Evolutionary conservation across 2,888 invertebrate genomes (phyloP).

Genomic region (Caenorhabditis macrosperma): DNA sequence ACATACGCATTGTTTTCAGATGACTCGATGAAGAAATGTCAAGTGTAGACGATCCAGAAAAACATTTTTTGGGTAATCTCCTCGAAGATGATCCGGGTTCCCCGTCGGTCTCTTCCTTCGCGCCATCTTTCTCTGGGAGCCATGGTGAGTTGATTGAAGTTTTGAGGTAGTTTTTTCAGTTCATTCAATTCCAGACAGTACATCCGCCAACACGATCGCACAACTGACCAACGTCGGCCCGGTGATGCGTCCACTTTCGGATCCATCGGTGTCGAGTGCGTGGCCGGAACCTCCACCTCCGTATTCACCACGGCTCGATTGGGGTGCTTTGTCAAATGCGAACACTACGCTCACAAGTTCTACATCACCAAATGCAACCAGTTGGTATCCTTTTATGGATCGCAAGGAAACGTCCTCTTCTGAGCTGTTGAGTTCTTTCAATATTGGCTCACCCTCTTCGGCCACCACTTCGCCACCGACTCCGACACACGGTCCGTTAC

Average conservation of each 20-base stretch:
- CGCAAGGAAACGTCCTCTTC: slow-evolving; percentile 38
- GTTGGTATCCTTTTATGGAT: slow-evolving; percentile 29
- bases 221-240: slow-evolving; percentile 25
- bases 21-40: slow-evolving; percentile 53
- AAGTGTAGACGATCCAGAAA: slow-evolving; percentile 70
- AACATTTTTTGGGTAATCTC: slow-evolving; percentile 72
- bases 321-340: slow-evolving; percentile 5
- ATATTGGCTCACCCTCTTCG: slow-evolving; percentile 12
- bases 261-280: slow-evolving; percentile 11
- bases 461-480: neutral
- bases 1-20: slow-evolving; percentile 36
- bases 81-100: slow-evolving; percentile 64
- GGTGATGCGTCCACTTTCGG: slow-evolving; percentile 17
- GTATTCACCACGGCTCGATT: slow-evolving; percentile 51
- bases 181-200: slow-evolving; percentile 6
- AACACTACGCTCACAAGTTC: slow-evolving; percentile 20
- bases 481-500: slow-evolving; percentile 23
- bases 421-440: slow-evolving; percentile 17
- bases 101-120: neutral
- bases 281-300: slow-evolving; percentile 71
- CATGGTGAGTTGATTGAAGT: slow-evolving; percentile 24
- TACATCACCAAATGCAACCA: neutral
- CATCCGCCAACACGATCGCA: slow-evolving; percentile 3
- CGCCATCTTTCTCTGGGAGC: neutral
- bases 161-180: neutral